Percentiles rank a stretch among this genome's conserved stretches.
phyloP scores from a whole-genome alignment of 35 echinoderm and acorn worm genomes.

The Ophioderma brevispina region DNA sequence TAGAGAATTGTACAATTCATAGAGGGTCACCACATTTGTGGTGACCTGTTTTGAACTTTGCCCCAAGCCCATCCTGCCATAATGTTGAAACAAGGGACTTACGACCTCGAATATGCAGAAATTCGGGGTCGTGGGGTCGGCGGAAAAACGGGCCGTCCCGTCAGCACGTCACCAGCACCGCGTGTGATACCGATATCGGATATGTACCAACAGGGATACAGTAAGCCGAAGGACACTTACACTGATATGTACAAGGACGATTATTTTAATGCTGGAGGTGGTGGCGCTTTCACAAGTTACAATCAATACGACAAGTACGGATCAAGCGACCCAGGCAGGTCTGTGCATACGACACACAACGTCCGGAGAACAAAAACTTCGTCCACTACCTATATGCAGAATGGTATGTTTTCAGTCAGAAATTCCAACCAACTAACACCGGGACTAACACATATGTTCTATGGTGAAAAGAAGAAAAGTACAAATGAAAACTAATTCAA shows the following conservation, averaged over 20 bases:
- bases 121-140: background rate
- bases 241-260: background rate
- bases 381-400: background rate
- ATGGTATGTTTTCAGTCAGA: no score
- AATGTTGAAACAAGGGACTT: background rate
- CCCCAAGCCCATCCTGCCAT: background rate
- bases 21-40: no score
- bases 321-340: background rate
- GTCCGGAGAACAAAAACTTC: background rate
- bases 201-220: background rate
- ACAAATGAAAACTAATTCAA: no score
- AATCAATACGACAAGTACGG: background rate
- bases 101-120: background rate
- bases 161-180: background rate
- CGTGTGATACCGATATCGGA: background rate
- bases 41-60: background rate
- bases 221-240: background rate
- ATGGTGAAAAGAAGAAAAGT: no score
- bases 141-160: background rate
- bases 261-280: background rate
- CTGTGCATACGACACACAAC: background rate
- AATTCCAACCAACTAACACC: no score
- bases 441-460: no score
- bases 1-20: no score
- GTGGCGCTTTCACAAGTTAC: background rate